phyloP scores from a whole-genome alignment of 37 sponge, comb jelly and placozoan genomes.

The Petrosia ficiformis region DNA sequence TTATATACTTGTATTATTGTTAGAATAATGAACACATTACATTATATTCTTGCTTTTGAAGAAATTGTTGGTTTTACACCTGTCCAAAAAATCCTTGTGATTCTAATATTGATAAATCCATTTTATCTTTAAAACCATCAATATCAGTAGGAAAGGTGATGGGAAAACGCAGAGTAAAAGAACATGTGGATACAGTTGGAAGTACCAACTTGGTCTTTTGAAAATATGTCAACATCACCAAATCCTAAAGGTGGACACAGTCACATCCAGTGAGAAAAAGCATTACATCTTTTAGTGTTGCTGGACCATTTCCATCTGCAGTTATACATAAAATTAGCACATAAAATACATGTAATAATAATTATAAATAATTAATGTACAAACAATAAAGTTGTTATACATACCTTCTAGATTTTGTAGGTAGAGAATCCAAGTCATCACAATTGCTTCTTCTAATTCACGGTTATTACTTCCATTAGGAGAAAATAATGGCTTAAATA shows the following conservation, averaged over 20 bases:
- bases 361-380: background rate
- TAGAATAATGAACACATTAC: background rate
- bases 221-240: background rate
- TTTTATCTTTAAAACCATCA: slow-evolving; percentile 7
- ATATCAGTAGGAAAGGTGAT: background rate
- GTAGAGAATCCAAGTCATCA: slow-evolving; percentile 8
- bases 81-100: slow-evolving; percentile 2
- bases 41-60: background rate
- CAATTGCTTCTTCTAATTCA: background rate
- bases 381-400: background rate
- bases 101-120: slow-evolving; percentile 8
- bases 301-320: too few relatives aligned
- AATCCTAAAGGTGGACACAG: slow-evolving; percentile 17
- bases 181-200: too few relatives aligned
- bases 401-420: slow-evolving; percentile 16
- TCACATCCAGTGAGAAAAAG: too few relatives aligned
- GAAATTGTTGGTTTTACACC: background rate
- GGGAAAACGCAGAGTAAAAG: slow-evolving; percentile 3
- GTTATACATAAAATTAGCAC: too few relatives aligned
- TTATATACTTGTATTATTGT: background rate
- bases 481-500: too few relatives aligned
- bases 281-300: background rate
- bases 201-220: background rate
- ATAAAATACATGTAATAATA: background rate
- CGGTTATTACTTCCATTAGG: background rate